Evolutionary conservation across 2,888 invertebrate genomes (phyloP).

Genomic region (Hylaea fasciaria): DNA sequence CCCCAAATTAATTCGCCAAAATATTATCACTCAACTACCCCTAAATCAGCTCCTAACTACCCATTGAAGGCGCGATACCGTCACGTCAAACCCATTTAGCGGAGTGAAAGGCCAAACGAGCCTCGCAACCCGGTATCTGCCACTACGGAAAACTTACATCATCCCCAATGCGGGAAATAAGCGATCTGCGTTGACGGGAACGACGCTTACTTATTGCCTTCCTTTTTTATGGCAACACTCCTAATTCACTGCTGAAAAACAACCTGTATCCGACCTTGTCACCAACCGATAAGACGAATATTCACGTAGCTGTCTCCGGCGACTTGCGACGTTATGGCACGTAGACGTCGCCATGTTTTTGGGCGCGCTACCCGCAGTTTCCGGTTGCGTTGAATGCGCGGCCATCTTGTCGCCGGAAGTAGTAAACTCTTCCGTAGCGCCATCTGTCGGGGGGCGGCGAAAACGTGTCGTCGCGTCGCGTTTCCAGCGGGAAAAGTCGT

Average conservation of each 20-base stretch:
- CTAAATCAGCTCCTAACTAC: slow-evolving; percentile 41
- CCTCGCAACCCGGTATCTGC: slow-evolving; percentile 73
- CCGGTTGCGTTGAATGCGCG: slow-evolving; percentile 74
- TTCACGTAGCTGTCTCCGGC: slow-evolving; percentile 2
- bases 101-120: slow-evolving; percentile 61
- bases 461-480: slow-evolving; percentile 56
- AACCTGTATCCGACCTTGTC: background rate
- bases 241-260: slow-evolving; percentile 22
- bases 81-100: slow-evolving; percentile 46
- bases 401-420: slow-evolving; percentile 84
- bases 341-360: slow-evolving; percentile 63
- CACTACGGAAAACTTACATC: slow-evolving; percentile 78
- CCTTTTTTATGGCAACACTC: slow-evolving; percentile 45
- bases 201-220: slow-evolving; percentile 65
- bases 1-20: slow-evolving; percentile 37
- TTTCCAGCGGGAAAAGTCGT: slow-evolving; percentile 46
- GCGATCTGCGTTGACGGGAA: slow-evolving; percentile 73
- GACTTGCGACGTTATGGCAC: slow-evolving; percentile 34
- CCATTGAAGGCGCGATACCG: slow-evolving; percentile 42
- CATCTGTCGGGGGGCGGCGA: slow-evolving; percentile 63
- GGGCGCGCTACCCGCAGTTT: slow-evolving; percentile 72
- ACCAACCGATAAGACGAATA: background rate
- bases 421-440: slow-evolving; percentile 82
- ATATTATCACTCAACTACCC: slow-evolving; percentile 38
- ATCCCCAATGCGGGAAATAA: slow-evolving; percentile 78